phyloP scores from a whole-genome alignment of 2,888 invertebrate genomes.

The Serripes groenlandicus region DNA sequence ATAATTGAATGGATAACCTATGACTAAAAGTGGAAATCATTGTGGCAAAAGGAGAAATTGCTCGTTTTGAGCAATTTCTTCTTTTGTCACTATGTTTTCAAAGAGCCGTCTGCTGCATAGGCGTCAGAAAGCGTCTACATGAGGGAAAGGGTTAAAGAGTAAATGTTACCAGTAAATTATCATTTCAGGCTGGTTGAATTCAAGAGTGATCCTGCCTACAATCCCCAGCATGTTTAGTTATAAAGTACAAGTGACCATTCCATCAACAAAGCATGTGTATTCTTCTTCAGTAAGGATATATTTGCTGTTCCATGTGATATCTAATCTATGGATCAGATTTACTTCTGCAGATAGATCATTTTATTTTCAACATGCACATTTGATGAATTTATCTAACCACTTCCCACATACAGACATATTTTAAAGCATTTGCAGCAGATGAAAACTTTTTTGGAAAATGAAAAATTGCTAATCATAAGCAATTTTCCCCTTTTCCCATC shows the following conservation, averaged over 20 bases:
- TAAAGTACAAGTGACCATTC: constrained; percentile 55
- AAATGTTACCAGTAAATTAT: no score
- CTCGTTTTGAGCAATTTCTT: not conserved
- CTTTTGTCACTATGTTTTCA: not conserved
- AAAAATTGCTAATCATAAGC: not conserved
- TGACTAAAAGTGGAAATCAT: no score
- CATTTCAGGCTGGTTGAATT: constrained; percentile 58
- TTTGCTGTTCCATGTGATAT: not conserved
- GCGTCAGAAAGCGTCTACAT: not conserved
- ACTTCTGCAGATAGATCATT: not conserved
- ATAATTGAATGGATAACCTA: no score
- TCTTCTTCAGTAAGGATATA: constrained; percentile 60
- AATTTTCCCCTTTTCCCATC: not conserved
- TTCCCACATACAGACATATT: no score
- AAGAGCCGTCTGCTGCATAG: not conserved
- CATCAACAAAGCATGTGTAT: constrained; percentile 31
- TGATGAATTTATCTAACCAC: no score
- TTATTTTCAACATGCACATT: no score
- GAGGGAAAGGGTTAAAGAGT: not conserved
- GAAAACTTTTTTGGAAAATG: not conserved
- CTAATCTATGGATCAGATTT: not conserved
- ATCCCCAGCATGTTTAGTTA: constrained; percentile 58
- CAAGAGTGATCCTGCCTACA: constrained; percentile 43
- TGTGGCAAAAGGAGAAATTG: not conserved
- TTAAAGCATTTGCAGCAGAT: no score